Base-by-base conservation (phyloP, 2,888 invertebrate species). In the Rhamnusium bicolor region DNA sequence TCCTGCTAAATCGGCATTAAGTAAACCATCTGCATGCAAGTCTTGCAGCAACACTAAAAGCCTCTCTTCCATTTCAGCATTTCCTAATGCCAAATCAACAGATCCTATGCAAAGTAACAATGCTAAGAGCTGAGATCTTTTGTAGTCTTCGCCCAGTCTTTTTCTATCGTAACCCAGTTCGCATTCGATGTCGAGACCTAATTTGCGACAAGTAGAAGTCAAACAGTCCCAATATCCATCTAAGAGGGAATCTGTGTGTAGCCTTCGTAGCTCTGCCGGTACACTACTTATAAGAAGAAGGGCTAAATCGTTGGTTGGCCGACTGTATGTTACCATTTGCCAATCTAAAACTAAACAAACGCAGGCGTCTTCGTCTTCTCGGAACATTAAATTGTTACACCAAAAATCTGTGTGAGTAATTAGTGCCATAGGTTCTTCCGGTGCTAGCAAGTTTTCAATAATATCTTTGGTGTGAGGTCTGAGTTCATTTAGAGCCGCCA, bases 331-430 rank as follows among this genome's bases (percentile, higher is more conserved):
- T 58, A 95, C 94, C 95, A 95, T 95, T 89, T 95, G 95, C 95
- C 95, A 95, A 85, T 95, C 95, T 53, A 95, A 88, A 60, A 94
- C 93, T 68, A 92, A 91, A 84, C 95, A 95, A 73, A 91, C 90
- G 81, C 91, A 91, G 14, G 32, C 79, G 16, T 86, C 86, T 47
- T 86, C 86, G 32, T 86, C 86, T 72, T 92, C 91, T 69, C 90
- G 89, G 83, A 95, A 94, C 74, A 94, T 89, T 14, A 95, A 89
- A 87, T 95, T 95, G 80, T 94, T 94, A 85, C 94, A 94, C 95
- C 95, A 95, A 86, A 95, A 95, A 85, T 95, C 95, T 0, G 94
- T 95, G 86, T 95, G 95, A 0, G 94, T 95, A 73, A 95, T 92
- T 5, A 94, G 89, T 0, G 94, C 93, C 82, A 93, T 87, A 0